Conservation (phyloP, 2,113 vertebrate genomes). For the Eubucco bourcierii region DNA sequence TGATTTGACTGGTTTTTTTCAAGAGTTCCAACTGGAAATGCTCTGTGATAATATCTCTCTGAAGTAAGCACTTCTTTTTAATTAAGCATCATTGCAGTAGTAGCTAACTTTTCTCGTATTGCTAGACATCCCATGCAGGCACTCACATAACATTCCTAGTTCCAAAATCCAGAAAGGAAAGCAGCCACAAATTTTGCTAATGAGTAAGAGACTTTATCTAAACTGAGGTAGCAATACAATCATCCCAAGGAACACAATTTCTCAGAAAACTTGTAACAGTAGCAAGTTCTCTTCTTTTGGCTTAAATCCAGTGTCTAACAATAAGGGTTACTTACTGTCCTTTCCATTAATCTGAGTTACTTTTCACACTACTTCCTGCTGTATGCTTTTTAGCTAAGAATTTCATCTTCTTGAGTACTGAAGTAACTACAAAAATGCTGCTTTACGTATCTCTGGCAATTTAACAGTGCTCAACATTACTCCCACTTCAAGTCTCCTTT, state of each 20-base stretch:
- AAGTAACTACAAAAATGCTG: neutral
- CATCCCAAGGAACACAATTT: neutral
- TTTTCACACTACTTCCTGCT: neutral
- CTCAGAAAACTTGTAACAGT: neutral
- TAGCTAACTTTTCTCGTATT: neutral
- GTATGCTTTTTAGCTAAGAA: neutral
- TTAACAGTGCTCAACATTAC: neutral
- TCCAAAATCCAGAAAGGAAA: neutral
- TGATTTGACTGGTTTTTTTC: neutral
- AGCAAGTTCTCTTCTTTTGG: neutral
- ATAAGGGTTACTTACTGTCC: neutral
- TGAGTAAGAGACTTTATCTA: neutral
- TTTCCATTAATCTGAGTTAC: neutral
- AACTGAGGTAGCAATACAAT: neutral
- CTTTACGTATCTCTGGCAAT: conserved; percentile 7
- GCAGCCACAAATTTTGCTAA: neutral
- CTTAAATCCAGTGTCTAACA: neutral
- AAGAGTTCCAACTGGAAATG: neutral
- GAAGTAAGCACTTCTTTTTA: neutral
- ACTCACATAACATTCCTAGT: neutral
- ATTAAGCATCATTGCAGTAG: neutral
- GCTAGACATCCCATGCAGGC: neutral
- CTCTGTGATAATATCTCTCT: neutral
- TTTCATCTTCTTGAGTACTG: neutral
- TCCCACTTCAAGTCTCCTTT: conserved; percentile 12